Base-by-base conservation (phyloP, 1,140 invertebrate genomes). In the Drosophila kohkoa region DNA sequence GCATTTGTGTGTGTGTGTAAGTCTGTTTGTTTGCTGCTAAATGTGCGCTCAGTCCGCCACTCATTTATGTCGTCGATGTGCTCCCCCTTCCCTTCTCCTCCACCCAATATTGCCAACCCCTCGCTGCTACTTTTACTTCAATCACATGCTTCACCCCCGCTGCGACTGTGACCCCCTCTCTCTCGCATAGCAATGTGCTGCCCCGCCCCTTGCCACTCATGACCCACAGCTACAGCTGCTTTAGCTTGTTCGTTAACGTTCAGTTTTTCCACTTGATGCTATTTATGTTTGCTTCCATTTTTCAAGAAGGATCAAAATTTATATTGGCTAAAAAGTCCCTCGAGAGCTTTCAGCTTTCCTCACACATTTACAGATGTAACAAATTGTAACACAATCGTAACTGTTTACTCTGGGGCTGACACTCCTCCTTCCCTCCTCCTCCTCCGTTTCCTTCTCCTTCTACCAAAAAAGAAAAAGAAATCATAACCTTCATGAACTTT, bases 301-400 rank as follows among this genome's bases (percentile, higher is more conserved):
- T 89, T 89, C 85, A 89, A 89, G 86, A 89, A 89, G 85, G 85
- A 88, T 88, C 85, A 88, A 88, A 88, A 88, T 88, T 88, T 88
- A 88, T 88, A 88, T 88, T 88, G 85, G 85, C 85, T 88, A 88
- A 88, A 88, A 88, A 88, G 85, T 88, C 85, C 85, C 85, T 81
- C 72, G 85, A 88, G 85, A 89, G 85, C 85, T 89, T 83, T 89
- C 71, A 71, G 64, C 75, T 57, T 62, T 55, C 45, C 69, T 45
- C 67, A 35, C 67, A 88, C 85, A 88, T 80, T 89, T 89, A 89
- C 85, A 89, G 86, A 76, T 89, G 85, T 89, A 89, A 89, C 85
- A 89, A 89, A 89, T 89, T 89, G 85, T 89, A 89, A 89, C 86
- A 85, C 85, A 89, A 89, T 89, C 85, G 85, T 89, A 90, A 89